Evolutionary conservation across 2,888 invertebrate species (phyloP).

Genomic region (Oligia strigilis): DNA sequence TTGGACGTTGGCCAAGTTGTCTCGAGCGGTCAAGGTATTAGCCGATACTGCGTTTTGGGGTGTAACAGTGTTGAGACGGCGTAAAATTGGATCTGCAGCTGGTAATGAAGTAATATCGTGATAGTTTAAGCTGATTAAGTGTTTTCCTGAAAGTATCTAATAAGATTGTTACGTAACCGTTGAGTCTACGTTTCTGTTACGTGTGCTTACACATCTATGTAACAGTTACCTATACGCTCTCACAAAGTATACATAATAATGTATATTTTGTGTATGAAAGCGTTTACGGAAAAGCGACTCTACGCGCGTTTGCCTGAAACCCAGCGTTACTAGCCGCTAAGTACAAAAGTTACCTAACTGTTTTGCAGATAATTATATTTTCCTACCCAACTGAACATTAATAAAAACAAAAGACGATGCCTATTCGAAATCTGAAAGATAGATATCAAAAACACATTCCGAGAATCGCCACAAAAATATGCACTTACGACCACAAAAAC

Average conservation of each 20-base stretch:
- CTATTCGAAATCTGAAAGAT: conserved; percentile 2
- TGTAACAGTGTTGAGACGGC: conserved; percentile 51
- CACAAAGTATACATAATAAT: too few species aligned
- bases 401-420: conserved; percentile 4
- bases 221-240: too few species aligned
- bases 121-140: conserved; percentile 32
- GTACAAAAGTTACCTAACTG: too few species aligned
- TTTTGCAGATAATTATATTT: neutral
- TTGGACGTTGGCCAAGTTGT: conserved; percentile 66
- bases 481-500: conserved; percentile 50
- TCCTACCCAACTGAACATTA: neutral
- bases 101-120: conserved; percentile 40
- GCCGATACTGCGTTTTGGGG: conserved; percentile 59
- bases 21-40: conserved; percentile 65
- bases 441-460: conserved; percentile 25
- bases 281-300: too few species aligned
- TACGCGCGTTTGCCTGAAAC: too few species aligned
- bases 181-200: neutral
- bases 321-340: too few species aligned
- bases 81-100: conserved; percentile 47
- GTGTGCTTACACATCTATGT: neutral
- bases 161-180: neutral
- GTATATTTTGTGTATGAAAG: too few species aligned
- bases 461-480: conserved; percentile 36
- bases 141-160: conserved; percentile 1